Evolutionary conservation across 2,888 invertebrate genomes (phyloP), one percentile per base, ranked within the genome.

Genomic region (Mimas tiliae): DNA sequence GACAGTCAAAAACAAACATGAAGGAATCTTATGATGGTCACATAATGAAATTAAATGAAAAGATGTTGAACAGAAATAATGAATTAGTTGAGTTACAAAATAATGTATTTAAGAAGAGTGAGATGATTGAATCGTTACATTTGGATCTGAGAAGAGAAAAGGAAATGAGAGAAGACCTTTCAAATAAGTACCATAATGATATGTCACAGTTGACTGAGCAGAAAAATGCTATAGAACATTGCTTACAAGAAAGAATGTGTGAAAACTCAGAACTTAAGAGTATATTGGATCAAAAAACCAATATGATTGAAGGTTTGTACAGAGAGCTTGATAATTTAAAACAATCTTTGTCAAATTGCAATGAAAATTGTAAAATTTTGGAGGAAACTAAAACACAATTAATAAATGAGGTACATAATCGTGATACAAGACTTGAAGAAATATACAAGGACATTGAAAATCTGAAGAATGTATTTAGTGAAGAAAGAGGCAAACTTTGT

Each of bases 11-110:
- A 73, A 69, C 77, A 1, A 86, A 79, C 67, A 82, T 90, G 75
- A 87, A 81, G 69, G 90, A 90, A 6, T 80, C 86, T 42, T 90
- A 85, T 70, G 90, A 91, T 58, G 87, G 78, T 70, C 82, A 85
- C 64, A 74, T 89, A 48, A 90, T 91, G 89, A 88, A 87, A 65
- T 71, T 91, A 6, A 91, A 91, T 70, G 91, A 90, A 75, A 91
- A 91, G 72, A 82, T 91, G 6, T 72, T 88, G 14, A 91, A 91
- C 67, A 84, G 90, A 69, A 91, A 90, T 70, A 90, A 91, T 78
- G 91, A 91, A 77, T 73, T 91, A 8, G 88, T 91, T 47, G 90
- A 91, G 72, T 69, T 90, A 66, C 91, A 91, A 77, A 88, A 91
- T 71, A 89, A 82, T 69, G 76, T 89, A 70, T 82, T 84, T 47